phyloP scores from a whole-genome alignment of 2,888 invertebrate genomes.

The Neuroscelio doddi region DNA sequence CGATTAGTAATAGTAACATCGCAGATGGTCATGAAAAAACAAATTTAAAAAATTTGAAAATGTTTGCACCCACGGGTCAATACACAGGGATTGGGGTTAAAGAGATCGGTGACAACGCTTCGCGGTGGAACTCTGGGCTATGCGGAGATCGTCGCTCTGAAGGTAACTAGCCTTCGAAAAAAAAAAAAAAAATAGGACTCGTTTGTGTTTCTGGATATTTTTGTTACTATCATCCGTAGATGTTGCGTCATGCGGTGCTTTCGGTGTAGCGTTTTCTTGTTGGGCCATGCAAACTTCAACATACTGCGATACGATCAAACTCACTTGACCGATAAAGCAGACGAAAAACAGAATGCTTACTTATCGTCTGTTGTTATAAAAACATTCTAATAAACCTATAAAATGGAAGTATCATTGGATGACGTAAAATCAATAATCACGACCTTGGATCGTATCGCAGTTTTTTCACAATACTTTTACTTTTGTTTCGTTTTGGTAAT shows the following conservation, averaged over 20 bases:
- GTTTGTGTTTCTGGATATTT: slow-evolving; percentile 49
- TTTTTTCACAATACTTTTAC: slow-evolving; percentile 35
- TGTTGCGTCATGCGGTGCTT: slow-evolving; percentile 68
- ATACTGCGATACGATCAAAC: slow-evolving; percentile 21
- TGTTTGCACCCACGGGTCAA: slow-evolving; percentile 71
- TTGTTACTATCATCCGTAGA: slow-evolving; percentile 55
- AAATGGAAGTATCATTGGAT: too few relatives aligned
- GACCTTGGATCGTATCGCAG: slow-evolving; percentile 10
- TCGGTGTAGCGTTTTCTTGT: slow-evolving; percentile 66
- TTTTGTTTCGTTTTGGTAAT: slow-evolving; percentile 58
- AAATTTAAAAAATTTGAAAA: slow-evolving; percentile 63
- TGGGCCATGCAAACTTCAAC: slow-evolving; percentile 33
- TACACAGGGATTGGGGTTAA: slow-evolving; percentile 82
- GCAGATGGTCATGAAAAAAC: slow-evolving; percentile 33
- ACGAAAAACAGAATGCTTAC: slow-evolving; percentile 6
- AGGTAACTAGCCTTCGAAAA: slow-evolving; percentile 79
- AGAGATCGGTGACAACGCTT: slow-evolving; percentile 93
- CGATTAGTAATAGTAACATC: too few relatives aligned
- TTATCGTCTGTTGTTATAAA: background rate
- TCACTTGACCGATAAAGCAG: slow-evolving; percentile 25
- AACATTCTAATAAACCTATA: too few relatives aligned
- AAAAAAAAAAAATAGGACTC: slow-evolving; percentile 44
- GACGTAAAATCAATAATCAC: too few relatives aligned
- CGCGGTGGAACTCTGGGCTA: slow-evolving; percentile 89
- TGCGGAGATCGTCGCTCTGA: slow-evolving; percentile 97